Evolutionary conservation across 2,797 vertebrate species (phyloP), one percentile per base, ranked within the genome.

Genomic region (Melanitta fusca): DNA sequence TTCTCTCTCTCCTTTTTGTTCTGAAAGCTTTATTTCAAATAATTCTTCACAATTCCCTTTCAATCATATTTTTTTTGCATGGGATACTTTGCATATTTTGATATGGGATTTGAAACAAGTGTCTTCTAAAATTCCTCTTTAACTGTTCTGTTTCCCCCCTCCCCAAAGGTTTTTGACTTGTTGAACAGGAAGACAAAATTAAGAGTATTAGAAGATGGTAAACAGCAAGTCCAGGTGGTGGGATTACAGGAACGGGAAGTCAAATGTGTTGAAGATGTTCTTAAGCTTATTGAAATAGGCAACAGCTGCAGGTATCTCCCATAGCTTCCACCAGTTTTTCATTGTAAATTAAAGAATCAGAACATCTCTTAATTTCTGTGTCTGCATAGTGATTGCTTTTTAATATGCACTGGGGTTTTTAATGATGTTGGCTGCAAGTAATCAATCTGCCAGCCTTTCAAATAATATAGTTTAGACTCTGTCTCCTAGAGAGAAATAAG

Each of bases 201-300:
- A 96, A 98, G 99, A 97, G 99, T 99, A 27, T 97, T 99, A 94
- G 99, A 99, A 97, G 99, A 99, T 56, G 99, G 99, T 45, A 99
- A 99, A 95, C 99, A 99, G 97, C 99, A 99, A 93, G 99, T 99
- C 84, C 99, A 99, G 90, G 99, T 99, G 65, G 99, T 99, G 38
- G 99, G 99, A 36, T 98, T 99, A 80, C 99, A 99, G 95, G 99
- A 99, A 75, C 98, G 98, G 32, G 99, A 99, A 77, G 99, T 99
- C 81, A 99, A 98, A 94, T 99, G 99, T 97, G 99, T 99, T 72
- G 99, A 99, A 97, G 99, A 99, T 61, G 99, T 99, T 45, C 98
- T 99, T 86, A 99, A 99, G 92, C 99, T 99, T 93, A 99, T 99
- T 93, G 99, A 99, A 97, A 98, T 99, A 80, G 99, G 99, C 75